phyloP scores from a whole-genome alignment of 2,797 vertebrate genomes.

The Acomys russatus region DNA sequence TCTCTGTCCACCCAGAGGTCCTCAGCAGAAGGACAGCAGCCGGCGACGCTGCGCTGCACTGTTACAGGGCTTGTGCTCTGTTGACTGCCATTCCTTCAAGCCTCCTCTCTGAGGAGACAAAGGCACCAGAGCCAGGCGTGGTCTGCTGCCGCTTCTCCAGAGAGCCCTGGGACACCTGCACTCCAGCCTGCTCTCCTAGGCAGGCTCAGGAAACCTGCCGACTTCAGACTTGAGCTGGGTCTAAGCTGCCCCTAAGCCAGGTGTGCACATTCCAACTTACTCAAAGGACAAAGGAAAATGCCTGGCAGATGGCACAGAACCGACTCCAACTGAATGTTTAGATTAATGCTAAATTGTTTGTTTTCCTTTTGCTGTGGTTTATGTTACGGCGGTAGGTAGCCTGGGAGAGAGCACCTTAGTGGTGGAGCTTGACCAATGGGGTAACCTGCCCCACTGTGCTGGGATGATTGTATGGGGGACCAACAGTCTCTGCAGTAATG shows the following conservation, averaged over 20 bases:
- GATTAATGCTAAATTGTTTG: slow-evolving; percentile 75
- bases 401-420: background rate
- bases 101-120: slow-evolving; percentile 57
- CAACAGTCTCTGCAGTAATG: slow-evolving; percentile 64
- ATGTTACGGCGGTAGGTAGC: slow-evolving; percentile 57
- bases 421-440: slow-evolving; percentile 36
- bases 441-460: background rate
- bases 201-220: slow-evolving; percentile 65
- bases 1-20: slow-evolving; percentile 74
- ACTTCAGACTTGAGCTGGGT: slow-evolving; percentile 62
- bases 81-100: slow-evolving; percentile 71
- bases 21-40: slow-evolving; percentile 63
- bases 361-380: slow-evolving; percentile 78
- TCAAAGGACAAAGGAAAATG: slow-evolving; percentile 69
- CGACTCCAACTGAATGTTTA: slow-evolving; percentile 80
- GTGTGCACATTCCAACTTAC: slow-evolving; percentile 74
- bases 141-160: slow-evolving; percentile 77
- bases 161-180: slow-evolving; percentile 55
- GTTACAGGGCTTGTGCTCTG: slow-evolving; percentile 25
- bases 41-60: slow-evolving; percentile 35
- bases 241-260: slow-evolving; percentile 63
- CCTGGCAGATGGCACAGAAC: slow-evolving; percentile 66
- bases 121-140: slow-evolving; percentile 59
- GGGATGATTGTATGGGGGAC: slow-evolving; percentile 58
- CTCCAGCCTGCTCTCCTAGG: slow-evolving; percentile 55